Base-by-base conservation (phyloP, 2,888 invertebrate species). In the Eurytoma californica region DNA sequence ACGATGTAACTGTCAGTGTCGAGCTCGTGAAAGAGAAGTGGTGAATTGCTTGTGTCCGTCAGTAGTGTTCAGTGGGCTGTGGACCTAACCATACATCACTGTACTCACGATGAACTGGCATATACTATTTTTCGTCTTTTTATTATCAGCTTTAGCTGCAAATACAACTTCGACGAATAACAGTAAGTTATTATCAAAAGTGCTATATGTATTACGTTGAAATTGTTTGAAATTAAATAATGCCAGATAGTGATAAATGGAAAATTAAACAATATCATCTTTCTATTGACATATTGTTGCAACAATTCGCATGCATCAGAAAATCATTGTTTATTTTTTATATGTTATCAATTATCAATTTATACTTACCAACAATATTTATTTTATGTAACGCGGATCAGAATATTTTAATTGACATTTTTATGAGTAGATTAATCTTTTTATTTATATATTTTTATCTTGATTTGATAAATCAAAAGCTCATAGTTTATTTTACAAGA, bases 21-120 rank as follows among this genome's bases (percentile, higher is more conserved):
- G 66, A 79, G 66, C 70, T 65, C 24, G 65, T 58, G n/a, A 77
- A 68, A 76, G 77, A 69, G 73, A 67, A 80, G 80, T 66, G 75
- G 78, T 69, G 74, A 80, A 77, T 78, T 77, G 73, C 51, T 69
- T 68, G 49, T 68, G 65, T 78, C 80, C 77, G 80, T 75, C 67
- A 80, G 77, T 80, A 53, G 80, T 70, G 68, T 70, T 69, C 73
- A 28, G 69, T 28, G n/a, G 28, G 73, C 28, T 60, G 69, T 28
- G n/a, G 55, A 77, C 28, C 66, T 66, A 49, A 66, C 67, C 13
- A 24, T 61, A 68, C 66, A 72, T 61, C 28, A 13, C 28, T 16
- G 55, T 53, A 60, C 16, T 67, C 61, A 28, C 30, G 24, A 80
- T 80, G 77, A 73, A 69, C 69, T 63, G 61, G 55, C 58, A 16